A percentile compares a stretch with the other conserved stretches of the same genome.
Evolutionary conservation across 2,888 invertebrate genomes (phyloP).

Genomic region (Resseliella maxima): DNA sequence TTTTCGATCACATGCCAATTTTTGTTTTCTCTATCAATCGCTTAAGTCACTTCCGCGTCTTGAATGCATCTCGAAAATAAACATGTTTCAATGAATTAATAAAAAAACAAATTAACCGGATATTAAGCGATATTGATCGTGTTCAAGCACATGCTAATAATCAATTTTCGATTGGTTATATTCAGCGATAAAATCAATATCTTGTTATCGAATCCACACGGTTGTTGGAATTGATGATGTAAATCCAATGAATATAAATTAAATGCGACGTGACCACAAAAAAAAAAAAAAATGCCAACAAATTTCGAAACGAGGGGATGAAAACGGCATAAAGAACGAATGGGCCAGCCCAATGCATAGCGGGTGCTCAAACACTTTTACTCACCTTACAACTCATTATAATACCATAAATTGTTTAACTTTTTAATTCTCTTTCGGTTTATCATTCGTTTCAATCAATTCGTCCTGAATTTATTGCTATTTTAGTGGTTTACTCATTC

Average conservation of each 20-base stretch:
- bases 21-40: too few species aligned
- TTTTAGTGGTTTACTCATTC: conserved; percentile 46
- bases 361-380: conserved; percentile 8
- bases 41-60: too few species aligned
- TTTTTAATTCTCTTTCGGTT: conserved; percentile 32
- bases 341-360: neutral
- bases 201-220: conserved; percentile 41
- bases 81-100: neutral
- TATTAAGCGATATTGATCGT: neutral
- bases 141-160: neutral
- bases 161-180: neutral
- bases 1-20: too few species aligned
- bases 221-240: neutral
- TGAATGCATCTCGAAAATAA: too few species aligned
- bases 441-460: conserved; percentile 51
- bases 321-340: neutral
- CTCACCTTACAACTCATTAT: neutral
- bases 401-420: conserved; percentile 41
- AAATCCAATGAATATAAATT: conserved; percentile 39
- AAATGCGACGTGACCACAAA: neutral
- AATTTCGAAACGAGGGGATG: neutral
- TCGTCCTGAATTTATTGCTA: conserved; percentile 34
- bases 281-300: neutral
- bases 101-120: neutral
- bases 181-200: conserved; percentile 29